A percentile compares a stretch with the other conserved stretches of the same genome.
Evolutionary conservation across 2,113 vertebrate genomes (phyloP).

Genomic region (Physeter macrocephalus): DNA sequence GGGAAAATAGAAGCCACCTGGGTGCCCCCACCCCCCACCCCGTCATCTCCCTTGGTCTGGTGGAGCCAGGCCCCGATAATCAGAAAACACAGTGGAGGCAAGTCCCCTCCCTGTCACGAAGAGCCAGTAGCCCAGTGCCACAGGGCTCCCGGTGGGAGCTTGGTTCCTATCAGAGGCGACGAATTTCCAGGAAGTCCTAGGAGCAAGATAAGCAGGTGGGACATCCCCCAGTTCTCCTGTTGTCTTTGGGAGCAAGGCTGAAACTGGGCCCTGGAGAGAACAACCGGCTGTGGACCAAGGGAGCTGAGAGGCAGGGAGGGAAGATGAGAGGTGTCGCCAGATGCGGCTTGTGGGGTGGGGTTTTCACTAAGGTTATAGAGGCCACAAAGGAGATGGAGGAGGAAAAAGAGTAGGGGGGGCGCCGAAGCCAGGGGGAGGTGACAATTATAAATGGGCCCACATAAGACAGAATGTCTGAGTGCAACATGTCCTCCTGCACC

Average conservation of each 20-base stretch:
- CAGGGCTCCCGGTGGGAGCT: background rate
- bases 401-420: background rate
- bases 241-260: background rate
- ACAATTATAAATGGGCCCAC: accelerated
- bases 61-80: background rate
- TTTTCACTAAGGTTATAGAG: too few relatives aligned
- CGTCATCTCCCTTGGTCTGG: too few relatives aligned
- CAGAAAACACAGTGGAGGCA: background rate
- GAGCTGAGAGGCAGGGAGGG: background rate
- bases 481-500: accelerated
- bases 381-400: background rate
- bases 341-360: background rate
- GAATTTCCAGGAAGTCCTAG: background rate
- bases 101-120: background rate
- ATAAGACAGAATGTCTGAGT: accelerated
- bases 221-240: background rate
- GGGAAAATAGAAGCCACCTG: background rate
- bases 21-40: accelerated
- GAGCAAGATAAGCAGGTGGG: background rate
- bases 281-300: background rate
- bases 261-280: background rate
- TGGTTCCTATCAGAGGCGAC: background rate
- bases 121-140: background rate
- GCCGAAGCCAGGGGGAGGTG: too few relatives aligned
- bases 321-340: accelerated